phyloP scores from a whole-genome alignment of 2,113 vertebrate species.

The Bubalus kerabau region DNA sequence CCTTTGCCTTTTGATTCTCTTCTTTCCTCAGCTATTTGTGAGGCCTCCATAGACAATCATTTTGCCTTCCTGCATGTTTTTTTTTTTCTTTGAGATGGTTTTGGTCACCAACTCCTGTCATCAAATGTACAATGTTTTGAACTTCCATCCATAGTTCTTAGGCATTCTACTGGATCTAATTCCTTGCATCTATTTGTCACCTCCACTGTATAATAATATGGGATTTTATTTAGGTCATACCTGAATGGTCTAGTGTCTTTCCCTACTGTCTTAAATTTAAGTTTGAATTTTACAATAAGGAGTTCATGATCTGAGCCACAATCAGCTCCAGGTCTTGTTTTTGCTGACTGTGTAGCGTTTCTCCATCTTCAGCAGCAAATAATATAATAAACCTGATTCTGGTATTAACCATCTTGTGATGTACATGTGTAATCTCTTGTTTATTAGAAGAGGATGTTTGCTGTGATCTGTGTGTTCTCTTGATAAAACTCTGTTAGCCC shows the following conservation, averaged over 20 bases:
- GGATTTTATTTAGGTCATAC: not conserved
- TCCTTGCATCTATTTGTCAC: not conserved
- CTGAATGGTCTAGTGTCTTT: not conserved
- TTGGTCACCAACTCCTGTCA: not conserved
- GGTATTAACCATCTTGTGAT: not conserved
- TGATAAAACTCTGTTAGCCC: not conserved
- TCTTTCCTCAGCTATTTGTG: not conserved
- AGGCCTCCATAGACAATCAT: not conserved
- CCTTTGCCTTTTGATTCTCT: not conserved
- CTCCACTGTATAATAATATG: not conserved
- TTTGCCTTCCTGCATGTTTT: not conserved
- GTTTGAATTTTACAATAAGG: not conserved
- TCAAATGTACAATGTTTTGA: not conserved
- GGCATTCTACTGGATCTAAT: not conserved
- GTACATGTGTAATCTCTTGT: not conserved
- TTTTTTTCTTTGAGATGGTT: not conserved
- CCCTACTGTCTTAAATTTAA: not conserved
- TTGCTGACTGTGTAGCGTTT: not conserved
- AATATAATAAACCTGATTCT: not conserved
- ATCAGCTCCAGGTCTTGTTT: not conserved
- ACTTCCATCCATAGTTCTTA: not conserved
- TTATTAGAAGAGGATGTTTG: not conserved
- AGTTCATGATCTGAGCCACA: not conserved
- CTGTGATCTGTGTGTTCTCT: not conserved
- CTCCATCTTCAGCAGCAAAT: not conserved